These are phyloP conservation scores for Diplodus puntazzo DNA, from an alignment of 2,797 vertebrate genomes.

Conservation along the genomic window DNA sequence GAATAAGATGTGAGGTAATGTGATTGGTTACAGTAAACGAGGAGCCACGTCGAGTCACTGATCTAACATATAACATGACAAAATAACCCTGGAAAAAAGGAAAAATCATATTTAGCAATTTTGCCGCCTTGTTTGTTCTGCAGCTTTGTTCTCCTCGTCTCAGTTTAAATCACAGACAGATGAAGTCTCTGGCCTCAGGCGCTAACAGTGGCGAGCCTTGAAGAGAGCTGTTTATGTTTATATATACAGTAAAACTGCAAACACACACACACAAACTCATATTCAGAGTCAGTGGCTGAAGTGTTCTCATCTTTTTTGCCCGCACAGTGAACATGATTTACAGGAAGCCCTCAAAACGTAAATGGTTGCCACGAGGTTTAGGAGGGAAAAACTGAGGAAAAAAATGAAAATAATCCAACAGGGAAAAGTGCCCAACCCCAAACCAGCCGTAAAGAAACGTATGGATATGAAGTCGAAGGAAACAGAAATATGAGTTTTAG, in stretches of 20 bases:
- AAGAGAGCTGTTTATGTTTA: constrained; percentile 52
- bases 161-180: constrained; percentile 43
- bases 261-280: constrained; percentile 13
- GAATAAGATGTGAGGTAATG: not conserved
- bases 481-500: constrained; percentile 48
- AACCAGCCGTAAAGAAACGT: constrained; percentile 10
- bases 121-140: not conserved
- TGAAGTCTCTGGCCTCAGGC: constrained; percentile 12
- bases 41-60: not conserved
- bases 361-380: constrained; percentile 27
- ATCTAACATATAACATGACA: not conserved
- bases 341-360: constrained; percentile 21
- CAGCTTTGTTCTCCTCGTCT: not conserved
- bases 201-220: constrained; percentile 25
- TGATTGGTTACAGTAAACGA: not conserved
- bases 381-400: constrained; percentile 4
- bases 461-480: constrained; percentile 39
- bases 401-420: not conserved
- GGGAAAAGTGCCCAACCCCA: constrained; percentile 15
- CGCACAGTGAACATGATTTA: constrained; percentile 34
- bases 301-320: not conserved
- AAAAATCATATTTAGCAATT: not conserved
- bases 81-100: not conserved
- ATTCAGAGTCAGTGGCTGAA: not conserved
- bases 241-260: constrained; percentile 31